phyloP scores from a whole-genome alignment of 1,140 invertebrate species.

The Acromyrmex heyeri region DNA sequence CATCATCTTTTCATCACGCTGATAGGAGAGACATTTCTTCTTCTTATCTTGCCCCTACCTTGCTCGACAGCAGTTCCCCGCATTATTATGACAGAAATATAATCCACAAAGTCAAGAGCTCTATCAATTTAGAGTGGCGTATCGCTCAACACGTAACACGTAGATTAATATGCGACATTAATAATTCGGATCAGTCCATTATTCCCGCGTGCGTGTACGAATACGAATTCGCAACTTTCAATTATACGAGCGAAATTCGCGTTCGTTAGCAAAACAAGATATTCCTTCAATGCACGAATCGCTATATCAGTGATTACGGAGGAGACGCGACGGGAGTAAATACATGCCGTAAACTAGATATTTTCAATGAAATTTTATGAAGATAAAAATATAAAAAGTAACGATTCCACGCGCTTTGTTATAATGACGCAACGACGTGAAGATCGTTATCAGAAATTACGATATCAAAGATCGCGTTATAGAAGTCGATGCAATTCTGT shows the following conservation, averaged over 20 bases:
- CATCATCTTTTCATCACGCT: slow-evolving; percentile 62
- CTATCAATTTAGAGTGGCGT: slow-evolving; percentile 12
- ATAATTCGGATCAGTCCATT: slow-evolving; percentile 17
- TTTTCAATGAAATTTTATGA: slow-evolving; percentile 1
- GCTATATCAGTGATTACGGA: not conserved
- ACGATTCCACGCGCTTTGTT: not conserved
- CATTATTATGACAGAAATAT: slow-evolving; percentile 46
- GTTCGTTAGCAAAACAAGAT: slow-evolving; percentile 19
- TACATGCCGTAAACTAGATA: slow-evolving; percentile 3
- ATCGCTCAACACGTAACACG: slow-evolving; percentile 10
- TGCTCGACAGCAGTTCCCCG: slow-evolving; percentile 28
- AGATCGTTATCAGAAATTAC: not conserved
- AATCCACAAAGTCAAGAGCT: slow-evolving; percentile 24
- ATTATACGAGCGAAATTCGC: not conserved
- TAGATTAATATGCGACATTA: slow-evolving; percentile 46
- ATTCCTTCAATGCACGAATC: not conserved
- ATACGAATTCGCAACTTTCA: slow-evolving; percentile 19
- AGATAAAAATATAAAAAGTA: not conserved
- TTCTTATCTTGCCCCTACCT: slow-evolving; percentile 50
- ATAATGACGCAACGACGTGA: slow-evolving; percentile 14
- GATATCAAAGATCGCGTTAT: not conserved
- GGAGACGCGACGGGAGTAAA: not conserved
- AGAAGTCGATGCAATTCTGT: slow-evolving; percentile 25
- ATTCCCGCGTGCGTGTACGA: not conserved
- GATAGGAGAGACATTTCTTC: slow-evolving; percentile 61